Conservation (phyloP, 2,797 vertebrate genomes). For the Chiroxiphia lanceolata region DNA sequence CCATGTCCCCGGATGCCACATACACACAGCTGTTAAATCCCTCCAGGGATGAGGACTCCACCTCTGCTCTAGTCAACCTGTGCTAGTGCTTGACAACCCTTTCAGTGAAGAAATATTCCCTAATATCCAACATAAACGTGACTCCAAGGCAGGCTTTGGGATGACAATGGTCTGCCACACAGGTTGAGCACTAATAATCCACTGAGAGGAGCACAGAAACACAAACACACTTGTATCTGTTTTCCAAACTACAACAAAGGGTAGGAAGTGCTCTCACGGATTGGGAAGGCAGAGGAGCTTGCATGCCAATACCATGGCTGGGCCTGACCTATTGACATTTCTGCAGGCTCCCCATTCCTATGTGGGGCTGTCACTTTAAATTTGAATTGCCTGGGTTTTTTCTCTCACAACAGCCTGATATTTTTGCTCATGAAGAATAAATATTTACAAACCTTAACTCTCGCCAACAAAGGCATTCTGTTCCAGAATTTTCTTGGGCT, state of each 20-base stretch:
- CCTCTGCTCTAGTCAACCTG: not conserved
- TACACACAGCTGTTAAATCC: not conserved
- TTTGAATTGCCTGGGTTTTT: not conserved
- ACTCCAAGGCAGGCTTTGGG: not conserved
- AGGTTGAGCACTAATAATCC: too few species aligned
- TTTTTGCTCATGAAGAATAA: not conserved
- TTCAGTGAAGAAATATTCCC: not conserved
- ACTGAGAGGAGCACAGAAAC: not conserved
- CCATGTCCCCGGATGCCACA: not conserved
- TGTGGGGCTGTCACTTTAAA: not conserved
- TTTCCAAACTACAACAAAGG: not conserved
- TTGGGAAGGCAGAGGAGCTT: not conserved
- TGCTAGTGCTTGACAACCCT: too few species aligned
- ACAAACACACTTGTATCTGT: not conserved
- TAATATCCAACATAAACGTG: not conserved
- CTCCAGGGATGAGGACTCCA: not conserved
- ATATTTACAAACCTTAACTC: conserved; percentile 41
- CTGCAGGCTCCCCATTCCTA: rapidly evolving
- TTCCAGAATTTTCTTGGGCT: conserved; percentile 11
- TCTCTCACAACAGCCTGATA: conserved; percentile 8
- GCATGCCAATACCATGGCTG: not conserved
- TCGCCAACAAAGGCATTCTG: conserved; percentile 38
- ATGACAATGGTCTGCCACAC: not conserved
- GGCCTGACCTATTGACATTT: conserved; percentile 13
- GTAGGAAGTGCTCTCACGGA: not conserved